A percentile compares a stretch with the other conserved stretches of the same genome.
Conservation (phyloP, 2,888 invertebrate species). For the Drosophila nigritarsus region DNA sequence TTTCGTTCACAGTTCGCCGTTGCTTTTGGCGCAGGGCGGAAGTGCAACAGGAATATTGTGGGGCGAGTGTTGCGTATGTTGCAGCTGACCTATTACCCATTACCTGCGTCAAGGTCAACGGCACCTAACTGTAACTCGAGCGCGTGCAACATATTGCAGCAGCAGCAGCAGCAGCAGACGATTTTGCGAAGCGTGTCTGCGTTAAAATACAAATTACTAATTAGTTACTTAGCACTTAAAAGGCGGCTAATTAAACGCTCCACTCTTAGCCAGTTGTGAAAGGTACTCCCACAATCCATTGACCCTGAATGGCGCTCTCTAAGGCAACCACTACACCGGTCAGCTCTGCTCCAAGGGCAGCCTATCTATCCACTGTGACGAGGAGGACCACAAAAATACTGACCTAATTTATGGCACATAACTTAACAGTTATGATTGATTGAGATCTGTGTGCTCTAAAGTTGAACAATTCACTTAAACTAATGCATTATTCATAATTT, state of each 20-base stretch:
- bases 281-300: conserved; percentile 33
- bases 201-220: conserved; percentile 67
- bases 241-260: conserved; percentile 47
- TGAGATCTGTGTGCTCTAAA: not conserved
- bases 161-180: conserved; percentile 8
- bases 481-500: not conserved
- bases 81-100: conserved; percentile 65
- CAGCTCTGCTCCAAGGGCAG: conserved; percentile 37
- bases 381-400: conserved; percentile 23
- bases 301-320: conserved; percentile 44
- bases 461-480: not conserved
- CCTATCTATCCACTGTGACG: conserved; percentile 49
- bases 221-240: conserved; percentile 64
- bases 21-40: conserved; percentile 50
- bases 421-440: conserved; percentile 10
- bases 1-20: conserved; percentile 62
- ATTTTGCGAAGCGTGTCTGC: conserved; percentile 72
- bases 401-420: conserved; percentile 31
- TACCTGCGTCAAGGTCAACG: conserved; percentile 71
- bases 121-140: conserved; percentile 61
- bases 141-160: conserved; percentile 26
- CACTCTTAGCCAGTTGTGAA: conserved; percentile 40
- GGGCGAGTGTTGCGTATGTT: conserved; percentile 9
- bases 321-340: not conserved
- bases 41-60: conserved; percentile 41